These are phyloP conservation scores for Sinohyriopsis cumingii DNA, from an alignment of 2,888 invertebrate genomes.

Conservation along the genomic window DNA sequence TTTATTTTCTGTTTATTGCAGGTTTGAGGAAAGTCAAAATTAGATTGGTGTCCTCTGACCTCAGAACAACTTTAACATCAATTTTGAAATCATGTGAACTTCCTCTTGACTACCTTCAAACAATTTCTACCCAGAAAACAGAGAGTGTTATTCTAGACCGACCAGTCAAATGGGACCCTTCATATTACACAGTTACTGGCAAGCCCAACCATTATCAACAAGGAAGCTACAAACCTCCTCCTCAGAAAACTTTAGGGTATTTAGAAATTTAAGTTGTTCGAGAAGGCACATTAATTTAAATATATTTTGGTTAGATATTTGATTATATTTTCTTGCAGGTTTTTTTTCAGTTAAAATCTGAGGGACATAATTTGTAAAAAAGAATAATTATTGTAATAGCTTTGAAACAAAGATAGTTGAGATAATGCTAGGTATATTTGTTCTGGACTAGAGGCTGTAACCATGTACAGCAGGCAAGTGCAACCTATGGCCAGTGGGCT, in stretches of 20 bases:
- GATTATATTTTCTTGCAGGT: too few relatives aligned
- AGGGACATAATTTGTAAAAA: too few relatives aligned
- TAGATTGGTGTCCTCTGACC: constrained; percentile 76
- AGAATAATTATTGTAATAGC: too few relatives aligned
- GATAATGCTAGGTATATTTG: too few relatives aligned
- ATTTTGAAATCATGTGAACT: constrained; percentile 87
- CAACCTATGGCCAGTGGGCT: too few relatives aligned
- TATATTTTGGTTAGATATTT: too few relatives aligned
- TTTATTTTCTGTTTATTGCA: constrained; percentile 8
- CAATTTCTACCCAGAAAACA: constrained; percentile 52
- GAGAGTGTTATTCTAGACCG: background rate
- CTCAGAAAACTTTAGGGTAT: background rate
- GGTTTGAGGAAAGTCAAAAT: constrained; percentile 78
- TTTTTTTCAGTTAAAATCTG: too few relatives aligned
- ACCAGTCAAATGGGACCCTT: constrained; percentile 49
- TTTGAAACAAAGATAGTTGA: too few relatives aligned
- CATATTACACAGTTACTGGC: constrained; percentile 46
- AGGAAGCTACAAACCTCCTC: constrained; percentile 9
- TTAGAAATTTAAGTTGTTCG: too few relatives aligned
- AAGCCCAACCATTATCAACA: constrained; percentile 30
- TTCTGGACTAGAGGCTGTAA: too few relatives aligned
- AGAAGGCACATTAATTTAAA: too few relatives aligned
- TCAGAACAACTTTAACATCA: constrained; percentile 83
- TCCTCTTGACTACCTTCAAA: constrained; percentile 89
- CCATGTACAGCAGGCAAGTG: too few relatives aligned